Conservation (phyloP, 2,113 vertebrate genomes). For the Scytalopus superciliaris region DNA sequence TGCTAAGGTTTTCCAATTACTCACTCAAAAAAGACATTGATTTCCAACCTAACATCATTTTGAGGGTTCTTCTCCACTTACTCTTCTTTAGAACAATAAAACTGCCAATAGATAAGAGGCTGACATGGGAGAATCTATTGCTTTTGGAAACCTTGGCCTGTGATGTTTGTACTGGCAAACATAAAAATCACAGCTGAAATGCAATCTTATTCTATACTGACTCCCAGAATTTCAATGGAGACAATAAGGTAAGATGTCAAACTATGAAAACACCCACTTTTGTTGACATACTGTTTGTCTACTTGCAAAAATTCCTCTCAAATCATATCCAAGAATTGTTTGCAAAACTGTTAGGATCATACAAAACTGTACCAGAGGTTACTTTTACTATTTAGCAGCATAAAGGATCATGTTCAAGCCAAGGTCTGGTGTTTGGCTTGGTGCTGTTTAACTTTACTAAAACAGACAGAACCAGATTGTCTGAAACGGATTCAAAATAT, state of each 20-base stretch:
- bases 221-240: not conserved
- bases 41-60: not conserved
- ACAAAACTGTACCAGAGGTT: not conserved
- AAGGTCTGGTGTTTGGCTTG: not conserved
- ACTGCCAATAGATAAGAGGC: not conserved
- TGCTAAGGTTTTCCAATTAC: not conserved
- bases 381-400: not conserved
- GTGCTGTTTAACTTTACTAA: not conserved
- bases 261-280: not conserved
- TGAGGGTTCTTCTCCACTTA: not conserved
- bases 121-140: not conserved
- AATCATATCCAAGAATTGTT: not conserved
- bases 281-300: not conserved
- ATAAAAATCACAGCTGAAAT: not conserved
- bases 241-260: not conserved
- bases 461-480: not conserved
- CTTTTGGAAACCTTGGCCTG: not conserved
- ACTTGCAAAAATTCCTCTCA: not conserved
- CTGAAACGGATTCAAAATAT: not conserved
- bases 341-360: not conserved
- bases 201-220: not conserved
- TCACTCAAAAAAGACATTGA: not conserved
- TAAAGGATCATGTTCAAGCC: not conserved
- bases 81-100: not conserved
- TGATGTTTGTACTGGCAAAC: not conserved